A percentile compares a stretch with the other conserved stretches of the same genome.
phyloP scores from a whole-genome alignment of 2,888 invertebrate species.

The Drosophila greeni region DNA sequence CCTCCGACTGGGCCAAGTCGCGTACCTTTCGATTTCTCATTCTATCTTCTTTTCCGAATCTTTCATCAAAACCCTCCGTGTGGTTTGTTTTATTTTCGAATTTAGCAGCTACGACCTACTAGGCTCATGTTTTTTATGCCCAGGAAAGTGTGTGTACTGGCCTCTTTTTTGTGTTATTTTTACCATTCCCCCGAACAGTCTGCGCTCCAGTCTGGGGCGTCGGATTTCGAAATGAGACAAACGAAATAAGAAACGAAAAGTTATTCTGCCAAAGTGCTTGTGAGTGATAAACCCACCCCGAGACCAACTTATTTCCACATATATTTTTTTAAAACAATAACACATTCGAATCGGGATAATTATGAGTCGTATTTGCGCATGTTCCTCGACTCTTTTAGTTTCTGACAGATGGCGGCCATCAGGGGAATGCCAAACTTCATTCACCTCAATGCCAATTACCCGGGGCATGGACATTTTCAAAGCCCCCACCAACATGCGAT shows the following conservation, averaged over 20 bases:
- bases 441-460: constrained; percentile 52
- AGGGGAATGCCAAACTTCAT: constrained; percentile 57
- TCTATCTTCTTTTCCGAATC: constrained; percentile 33
- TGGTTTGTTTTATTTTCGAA: constrained; percentile 45
- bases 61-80: constrained; percentile 39
- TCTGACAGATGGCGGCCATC: constrained; percentile 30
- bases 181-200: neutral
- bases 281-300: neutral
- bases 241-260: neutral
- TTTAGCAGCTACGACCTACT: constrained; percentile 58
- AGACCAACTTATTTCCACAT: neutral
- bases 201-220: no score
- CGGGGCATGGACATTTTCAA: constrained; percentile 47
- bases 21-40: constrained; percentile 49
- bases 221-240: neutral
- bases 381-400: neutral
- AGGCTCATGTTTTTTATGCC: constrained; percentile 5
- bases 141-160: neutral
- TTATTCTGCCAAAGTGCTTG: no score
- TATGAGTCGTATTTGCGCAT: no score
- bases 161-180: neutral
- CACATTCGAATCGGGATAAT: neutral
- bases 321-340: neutral
- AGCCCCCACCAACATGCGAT: constrained; percentile 7
- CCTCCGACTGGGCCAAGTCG: constrained; percentile 32